Evolutionary conservation across 1,140 invertebrate species (phyloP).

Genomic region (Lucilia cuprina): DNA sequence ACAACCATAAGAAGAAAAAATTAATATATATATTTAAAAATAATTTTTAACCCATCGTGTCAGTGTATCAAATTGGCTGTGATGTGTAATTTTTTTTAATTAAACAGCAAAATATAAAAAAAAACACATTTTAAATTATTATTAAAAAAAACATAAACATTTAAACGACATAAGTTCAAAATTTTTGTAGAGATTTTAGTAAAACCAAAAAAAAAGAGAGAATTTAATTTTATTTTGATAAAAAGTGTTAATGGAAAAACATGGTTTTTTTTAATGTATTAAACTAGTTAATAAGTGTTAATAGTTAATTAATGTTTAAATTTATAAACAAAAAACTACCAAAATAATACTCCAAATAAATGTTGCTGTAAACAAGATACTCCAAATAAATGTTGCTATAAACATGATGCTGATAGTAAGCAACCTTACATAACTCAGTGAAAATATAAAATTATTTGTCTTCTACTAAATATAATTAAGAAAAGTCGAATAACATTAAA

Average conservation of each 20-base stretch:
- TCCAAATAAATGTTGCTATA: neutral
- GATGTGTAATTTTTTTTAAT: slow-evolving; percentile 53
- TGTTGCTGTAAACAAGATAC: neutral
- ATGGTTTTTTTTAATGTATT: neutral
- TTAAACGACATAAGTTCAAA: slow-evolving; percentile 17
- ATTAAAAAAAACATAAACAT: slow-evolving; percentile 23
- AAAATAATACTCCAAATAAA: neutral
- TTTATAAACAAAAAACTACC: neutral
- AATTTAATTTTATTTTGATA: slow-evolving; percentile 22
- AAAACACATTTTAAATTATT: slow-evolving; percentile 33
- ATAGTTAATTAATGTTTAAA: slow-evolving; percentile 22
- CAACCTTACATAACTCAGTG: neutral
- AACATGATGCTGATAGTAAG: neutral
- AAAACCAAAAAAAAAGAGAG: slow-evolving; percentile 16
- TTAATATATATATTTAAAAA: too few species aligned
- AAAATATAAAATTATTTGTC: neutral
- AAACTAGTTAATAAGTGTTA: slow-evolving; percentile 21
- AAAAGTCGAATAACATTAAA: too few species aligned
- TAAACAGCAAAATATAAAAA: slow-evolving; percentile 44
- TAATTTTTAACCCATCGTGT: slow-evolving; percentile 39
- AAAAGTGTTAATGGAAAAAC: neutral
- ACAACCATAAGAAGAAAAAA: neutral
- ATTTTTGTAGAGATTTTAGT: slow-evolving; percentile 13
- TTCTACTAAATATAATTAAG: neutral
- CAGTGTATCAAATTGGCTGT: slow-evolving; percentile 54